A percentile compares a stretch with the other conserved stretches of the same genome.
phyloP scores from a whole-genome alignment of 2,888 invertebrate species.

The Odiellus spinosus region DNA sequence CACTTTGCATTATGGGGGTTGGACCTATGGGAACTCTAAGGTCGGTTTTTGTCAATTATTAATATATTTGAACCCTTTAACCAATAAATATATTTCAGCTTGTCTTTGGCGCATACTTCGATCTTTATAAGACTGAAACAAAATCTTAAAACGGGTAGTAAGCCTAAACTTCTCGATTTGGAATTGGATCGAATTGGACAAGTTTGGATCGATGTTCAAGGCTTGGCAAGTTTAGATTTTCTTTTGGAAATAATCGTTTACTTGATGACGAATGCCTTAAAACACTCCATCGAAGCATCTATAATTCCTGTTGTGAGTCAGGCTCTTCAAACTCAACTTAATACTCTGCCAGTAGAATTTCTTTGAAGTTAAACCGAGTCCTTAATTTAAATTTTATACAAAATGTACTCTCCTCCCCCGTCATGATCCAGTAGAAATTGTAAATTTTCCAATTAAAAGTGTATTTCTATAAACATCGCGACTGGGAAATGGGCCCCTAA shows the following conservation, averaged over 20 bases:
- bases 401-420: no score
- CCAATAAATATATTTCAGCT: constrained; percentile 9
- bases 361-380: neutral
- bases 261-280: constrained; percentile 61
- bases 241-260: constrained; percentile 62
- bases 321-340: constrained; percentile 14
- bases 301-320: constrained; percentile 13
- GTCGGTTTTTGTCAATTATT: no score
- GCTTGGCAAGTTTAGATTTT: constrained; percentile 73
- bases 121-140: constrained; percentile 14
- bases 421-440: no score
- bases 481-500: no score
- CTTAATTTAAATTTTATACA: no score
- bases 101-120: constrained; percentile 11
- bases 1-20: constrained; percentile 43
- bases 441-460: no score
- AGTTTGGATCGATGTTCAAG: constrained; percentile 37
- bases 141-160: constrained; percentile 10
- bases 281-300: constrained; percentile 27
- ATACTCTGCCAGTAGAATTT: constrained; percentile 2
- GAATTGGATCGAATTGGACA: constrained; percentile 22
- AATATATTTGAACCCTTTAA: no score
- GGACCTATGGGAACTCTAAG: constrained; percentile 5
- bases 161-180: constrained; percentile 17
- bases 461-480: no score